Base-by-base conservation (phyloP, 2,113 vertebrate genomes). In the Channa argus region DNA sequence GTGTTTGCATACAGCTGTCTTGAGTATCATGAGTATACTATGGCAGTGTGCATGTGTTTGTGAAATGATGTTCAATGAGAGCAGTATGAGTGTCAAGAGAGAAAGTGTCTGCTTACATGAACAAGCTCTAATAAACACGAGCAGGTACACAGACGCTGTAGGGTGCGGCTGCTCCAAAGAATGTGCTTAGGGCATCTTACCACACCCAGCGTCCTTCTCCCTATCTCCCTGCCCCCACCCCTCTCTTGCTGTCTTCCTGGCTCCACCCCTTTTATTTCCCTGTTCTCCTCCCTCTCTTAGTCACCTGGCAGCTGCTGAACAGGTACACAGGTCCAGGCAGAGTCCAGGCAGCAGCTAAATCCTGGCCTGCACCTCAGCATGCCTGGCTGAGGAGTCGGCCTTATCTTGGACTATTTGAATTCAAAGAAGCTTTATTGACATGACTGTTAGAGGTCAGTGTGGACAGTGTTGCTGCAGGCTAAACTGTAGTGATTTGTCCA, bases 101-200 rank as follows among this genome's bases (percentile, higher is more conserved):
- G 74, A 83, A 79, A 74, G 50, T 41, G 11, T 2, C 24, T 79
- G 77, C 59, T 66, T 10, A 63, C 49, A 64, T 39, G 54, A 62
- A 46, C 47, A 2, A 5, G 38, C 37, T 71, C 45, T 54, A 41
- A 77, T 77, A 89, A 84, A 89, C 69, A 78, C 15, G 5, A 53
- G 55, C 85, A 87, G 82, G 84, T 91, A 89, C 13, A 77, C 39
- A 78, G 82, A 71, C 43, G 37, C 66, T 76, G 69, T 64, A 82
- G 87, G 90, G 91, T 46, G 91, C 82, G 86, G 85, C 68, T 1
- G 59, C 69, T 66, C 0, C 5, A 14, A 79, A 77, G 92, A 93
- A 93, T 93, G 86, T 66, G 92, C 91, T 85, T 38, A 63, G 76
- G 91, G 92, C 92, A 64, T 85, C 78, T 77, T 47, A 74, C 77